Evolutionary conservation across 2,888 invertebrate genomes (phyloP), one percentile per base, ranked within the genome.

Genomic region (Acanthacorydalis orientalis): DNA sequence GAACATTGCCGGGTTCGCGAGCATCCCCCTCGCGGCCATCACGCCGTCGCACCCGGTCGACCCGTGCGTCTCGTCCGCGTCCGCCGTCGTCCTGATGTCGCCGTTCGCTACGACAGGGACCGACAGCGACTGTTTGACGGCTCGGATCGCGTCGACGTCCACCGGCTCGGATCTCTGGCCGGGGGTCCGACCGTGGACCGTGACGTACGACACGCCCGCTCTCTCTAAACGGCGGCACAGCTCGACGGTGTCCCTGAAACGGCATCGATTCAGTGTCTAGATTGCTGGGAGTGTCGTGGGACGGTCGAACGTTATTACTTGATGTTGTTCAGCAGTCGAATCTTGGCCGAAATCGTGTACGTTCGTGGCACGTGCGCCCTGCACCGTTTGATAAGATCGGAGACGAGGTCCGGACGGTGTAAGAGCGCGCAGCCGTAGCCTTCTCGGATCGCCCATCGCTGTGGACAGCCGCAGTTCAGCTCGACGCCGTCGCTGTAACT

Each of bases 391-490:
- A 96, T 77, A 59, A 96, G 74, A 56, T 90, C 88, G 53, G 78
- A 75, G 6, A 97, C 77, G 9, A 81, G 57, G 59, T 96, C 83
- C 7, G 96, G 95, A 54, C 85, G 79, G 9, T 77, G 77, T 15
- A 96, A 65, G 53, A 96, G 65, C 50, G 82, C 78, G 58, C 87
- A 87, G 0, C 96, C 96, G 60, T 88, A 84, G 4, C 91, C 91
- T 60, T 89, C 86, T 54, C 83, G 77, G 65, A 88, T 82, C 0
- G 95, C 95, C 95, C 95, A 96, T 53, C 80, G 72, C 65, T 97
- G 97, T 1, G 97, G 97, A 57, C 97, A 97, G 1, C 97, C 97
- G 70, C 97, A 97, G 63, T 97, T 97, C 34, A 97, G 68, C 68
- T 97, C 97, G 2, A 95, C 83, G 7, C 97, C 97, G 70, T 88